phyloP scores from a whole-genome alignment of 2,113 vertebrate genomes.

The Rhinichthys klamathensis region DNA sequence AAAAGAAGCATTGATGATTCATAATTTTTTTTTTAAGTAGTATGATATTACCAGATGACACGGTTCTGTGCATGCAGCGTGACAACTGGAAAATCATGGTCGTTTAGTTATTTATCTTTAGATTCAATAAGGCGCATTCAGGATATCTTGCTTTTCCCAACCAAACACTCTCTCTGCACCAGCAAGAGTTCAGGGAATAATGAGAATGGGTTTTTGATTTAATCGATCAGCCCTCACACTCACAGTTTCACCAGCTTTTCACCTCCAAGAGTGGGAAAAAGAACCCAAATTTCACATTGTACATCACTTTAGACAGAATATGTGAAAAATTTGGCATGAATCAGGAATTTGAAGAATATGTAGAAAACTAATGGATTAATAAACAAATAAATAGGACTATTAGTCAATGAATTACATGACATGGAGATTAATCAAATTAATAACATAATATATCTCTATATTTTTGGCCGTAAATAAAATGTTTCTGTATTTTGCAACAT shows the following conservation, averaged over 20 bases:
- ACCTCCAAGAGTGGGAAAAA: not conserved
- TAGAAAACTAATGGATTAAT: not conserved
- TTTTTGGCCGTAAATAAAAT: not conserved
- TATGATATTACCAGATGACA: not conserved
- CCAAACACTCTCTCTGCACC: not conserved
- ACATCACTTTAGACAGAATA: not conserved
- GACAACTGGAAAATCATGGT: constrained; percentile 11
- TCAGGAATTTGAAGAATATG: not conserved
- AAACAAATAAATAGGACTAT: not conserved
- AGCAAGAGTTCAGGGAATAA: not conserved
- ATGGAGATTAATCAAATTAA: not conserved
- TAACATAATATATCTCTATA: not conserved
- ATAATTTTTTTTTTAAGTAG: constrained; percentile 1
- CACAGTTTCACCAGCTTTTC: not conserved
- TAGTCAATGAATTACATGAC: not conserved
- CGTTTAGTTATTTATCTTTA: not conserved
- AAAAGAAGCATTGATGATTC: not conserved
- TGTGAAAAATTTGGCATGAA: not conserved
- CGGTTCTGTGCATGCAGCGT: constrained; percentile 44
- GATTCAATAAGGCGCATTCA: constrained; percentile 11
- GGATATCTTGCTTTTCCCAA: not conserved
- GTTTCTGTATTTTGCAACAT: not conserved
- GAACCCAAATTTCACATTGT: not conserved
- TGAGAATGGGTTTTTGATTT: constrained; percentile 44
- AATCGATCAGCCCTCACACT: constrained; percentile 52